Base-by-base conservation (phyloP, 2,888 invertebrate species). In the Synergus itoensis region DNA sequence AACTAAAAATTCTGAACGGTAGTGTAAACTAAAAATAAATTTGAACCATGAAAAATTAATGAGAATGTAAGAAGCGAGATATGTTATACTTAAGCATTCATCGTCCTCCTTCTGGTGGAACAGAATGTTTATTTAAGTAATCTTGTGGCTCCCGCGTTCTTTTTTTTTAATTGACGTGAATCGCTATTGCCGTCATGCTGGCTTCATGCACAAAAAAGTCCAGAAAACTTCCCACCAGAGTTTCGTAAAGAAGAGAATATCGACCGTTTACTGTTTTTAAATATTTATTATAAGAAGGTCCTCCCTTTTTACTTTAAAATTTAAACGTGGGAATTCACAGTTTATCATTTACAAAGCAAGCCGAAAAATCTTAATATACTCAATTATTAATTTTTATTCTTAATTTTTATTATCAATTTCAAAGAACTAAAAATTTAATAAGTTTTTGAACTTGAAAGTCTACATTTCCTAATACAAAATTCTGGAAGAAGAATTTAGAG, bases 51-150 rank as follows among this genome's bases (percentile, higher is more conserved):
- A 16, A 40, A 64, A 40, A 64, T 36, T 64, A n/a, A 41, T 41
- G 65, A 65, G 40, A 65, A 16, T 5, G n/a, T 65, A 40, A 65
- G 11, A 41, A 65, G 40, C 16, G 57, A 41, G 40, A 28, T 28
- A 28, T 28, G 28, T 36, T 36, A 41, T 41, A 65, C 65, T 65
- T 65, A 64, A 64, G 64, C 16, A 36, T 64, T 64, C 40, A 64
- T 36, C 40, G 77, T 69, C 79, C 79, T 84, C 80, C 82, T 82
- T 86, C 83, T 84, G 84, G 83, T 84, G 78, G 82, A 86, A 82
- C 82, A 81, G 73, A 81, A 84, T 88, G 87, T 88, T 88, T 88
- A 87, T 88, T 88, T 87, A 85, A 88, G 86, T 87, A 88, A 88
- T 86, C 86, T 83, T 80, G 79, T 83, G 84, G 86, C 84, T 86